phyloP scores from a whole-genome alignment of 53 echinoderm and acorn worm species.

The Arbacia lixula region DNA sequence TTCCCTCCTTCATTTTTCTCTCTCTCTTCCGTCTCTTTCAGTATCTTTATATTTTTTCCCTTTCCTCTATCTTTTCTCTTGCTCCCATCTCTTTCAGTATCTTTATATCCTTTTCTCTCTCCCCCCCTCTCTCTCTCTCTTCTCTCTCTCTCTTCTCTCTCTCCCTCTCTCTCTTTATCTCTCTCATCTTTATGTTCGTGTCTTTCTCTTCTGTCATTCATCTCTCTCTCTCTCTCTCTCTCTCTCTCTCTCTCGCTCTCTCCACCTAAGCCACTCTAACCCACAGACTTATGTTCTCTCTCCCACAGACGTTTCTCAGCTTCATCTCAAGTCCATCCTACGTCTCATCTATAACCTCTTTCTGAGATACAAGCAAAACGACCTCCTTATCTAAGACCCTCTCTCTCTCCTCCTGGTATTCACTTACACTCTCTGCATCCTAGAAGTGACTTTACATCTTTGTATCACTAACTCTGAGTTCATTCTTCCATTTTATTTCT shows the following conservation, averaged over 20 bases:
- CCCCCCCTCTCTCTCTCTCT: no score
- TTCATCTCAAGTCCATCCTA: slow-evolving; percentile 93
- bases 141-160: no score
- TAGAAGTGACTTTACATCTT: slow-evolving; percentile 15
- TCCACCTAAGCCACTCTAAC: neutral
- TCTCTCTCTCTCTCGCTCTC: neutral
- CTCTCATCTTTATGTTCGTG: no score
- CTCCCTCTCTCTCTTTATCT: neutral
- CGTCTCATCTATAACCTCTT: slow-evolving; percentile 97
- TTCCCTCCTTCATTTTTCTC: no score
- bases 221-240: neutral
- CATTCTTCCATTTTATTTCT: no score
- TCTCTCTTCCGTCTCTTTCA: no score
- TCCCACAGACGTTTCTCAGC: slow-evolving; percentile 92
- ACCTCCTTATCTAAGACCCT: slow-evolving; percentile 40
- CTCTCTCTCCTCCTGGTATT: slow-evolving; percentile 17
- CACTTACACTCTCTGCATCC: neutral
- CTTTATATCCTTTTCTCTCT: no score
- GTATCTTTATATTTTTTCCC: no score
- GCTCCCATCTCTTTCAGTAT: no score
- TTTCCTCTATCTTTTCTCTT: no score
- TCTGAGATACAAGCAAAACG: slow-evolving; percentile 97
- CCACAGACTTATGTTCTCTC: neutral
- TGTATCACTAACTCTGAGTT: neutral
- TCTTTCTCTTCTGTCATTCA: neutral